phyloP scores from a whole-genome alignment of 2,797 vertebrate species.

The Lepilemur septentrionalis region DNA sequence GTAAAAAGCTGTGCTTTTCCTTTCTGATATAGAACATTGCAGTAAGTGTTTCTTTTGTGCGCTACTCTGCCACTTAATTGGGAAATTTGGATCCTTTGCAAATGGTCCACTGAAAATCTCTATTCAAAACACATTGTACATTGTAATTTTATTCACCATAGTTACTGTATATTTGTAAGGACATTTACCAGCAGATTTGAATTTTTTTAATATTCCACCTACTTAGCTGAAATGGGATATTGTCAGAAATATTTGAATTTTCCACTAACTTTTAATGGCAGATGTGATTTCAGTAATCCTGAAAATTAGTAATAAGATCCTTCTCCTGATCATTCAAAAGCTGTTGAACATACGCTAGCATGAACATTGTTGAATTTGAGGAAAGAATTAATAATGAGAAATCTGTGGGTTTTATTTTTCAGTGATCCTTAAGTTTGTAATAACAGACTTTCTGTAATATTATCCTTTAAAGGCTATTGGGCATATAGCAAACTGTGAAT shows the following conservation, averaged over 20 bases:
- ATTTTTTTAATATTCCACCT: neutral
- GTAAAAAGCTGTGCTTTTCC: neutral
- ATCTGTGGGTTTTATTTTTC: slow-evolving; percentile 15
- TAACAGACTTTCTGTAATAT: neutral
- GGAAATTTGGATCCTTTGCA: neutral
- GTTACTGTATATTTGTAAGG: neutral
- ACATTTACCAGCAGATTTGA: neutral
- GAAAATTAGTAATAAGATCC: neutral
- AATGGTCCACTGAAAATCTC: neutral
- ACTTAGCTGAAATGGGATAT: slow-evolving; percentile 2
- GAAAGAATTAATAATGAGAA: slow-evolving; percentile 20
- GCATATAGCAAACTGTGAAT: neutral
- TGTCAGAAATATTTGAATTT: neutral
- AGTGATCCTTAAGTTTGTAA: neutral
- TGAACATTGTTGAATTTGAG: slow-evolving; percentile 33
- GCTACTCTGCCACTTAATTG: neutral
- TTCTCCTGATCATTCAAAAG: neutral
- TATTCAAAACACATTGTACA: neutral
- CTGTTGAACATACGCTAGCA: neutral
- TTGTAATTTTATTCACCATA: neutral
- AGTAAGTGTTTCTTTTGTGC: neutral
- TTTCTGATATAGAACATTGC: neutral
- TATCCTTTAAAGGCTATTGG: neutral
- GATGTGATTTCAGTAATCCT: slow-evolving; percentile 22
- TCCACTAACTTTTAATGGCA: slow-evolving; percentile 39